Percentiles rank a stretch among this genome's conserved stretches.
phyloP scores from a whole-genome alignment of 1,140 invertebrate species.

The Galendromus occidentalis region DNA sequence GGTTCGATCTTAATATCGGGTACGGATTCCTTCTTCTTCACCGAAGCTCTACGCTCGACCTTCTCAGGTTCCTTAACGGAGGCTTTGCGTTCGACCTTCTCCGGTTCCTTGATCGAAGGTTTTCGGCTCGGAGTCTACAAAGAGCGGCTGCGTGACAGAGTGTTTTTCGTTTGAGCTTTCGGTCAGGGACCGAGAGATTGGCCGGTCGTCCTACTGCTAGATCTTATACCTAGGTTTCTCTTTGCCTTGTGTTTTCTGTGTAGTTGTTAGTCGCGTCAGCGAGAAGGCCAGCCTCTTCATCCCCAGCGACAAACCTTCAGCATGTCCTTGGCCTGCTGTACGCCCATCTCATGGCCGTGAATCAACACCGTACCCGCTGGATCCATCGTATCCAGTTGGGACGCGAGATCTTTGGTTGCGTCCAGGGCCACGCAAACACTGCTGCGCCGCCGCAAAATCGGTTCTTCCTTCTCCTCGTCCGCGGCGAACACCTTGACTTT shows the following conservation, averaged over 20 bases:
- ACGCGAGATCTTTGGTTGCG: background rate
- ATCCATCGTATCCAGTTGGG: background rate
- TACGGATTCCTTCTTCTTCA: constrained; percentile 21
- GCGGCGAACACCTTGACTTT: constrained; percentile 5
- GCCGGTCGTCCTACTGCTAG: no score
- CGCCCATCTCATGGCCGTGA: background rate
- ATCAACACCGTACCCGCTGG: background rate
- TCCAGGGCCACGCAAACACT: background rate
- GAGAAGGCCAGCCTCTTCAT: background rate
- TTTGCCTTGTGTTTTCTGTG: background rate
- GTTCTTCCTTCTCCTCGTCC: constrained; percentile 11
- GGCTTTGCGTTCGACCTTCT: background rate
- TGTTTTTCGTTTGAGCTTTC: no score
- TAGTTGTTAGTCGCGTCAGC: background rate
- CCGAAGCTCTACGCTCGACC: constrained; percentile 24
- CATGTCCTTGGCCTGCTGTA: constrained; percentile 9
- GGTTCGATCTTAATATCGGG: background rate
- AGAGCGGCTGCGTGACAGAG: background rate
- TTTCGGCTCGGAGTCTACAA: constrained; percentile 13
- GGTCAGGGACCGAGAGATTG: no score
- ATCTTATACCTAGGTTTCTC: no score
- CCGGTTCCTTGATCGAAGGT: background rate
- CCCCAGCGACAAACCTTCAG: constrained; percentile 8
- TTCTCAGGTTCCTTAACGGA: constrained; percentile 23
- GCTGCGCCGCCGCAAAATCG: background rate